Percentiles rank a stretch among this genome's conserved stretches.
phyloP scores from a whole-genome alignment of 2,797 vertebrate species.

The Neomorphus geoffroyi region DNA sequence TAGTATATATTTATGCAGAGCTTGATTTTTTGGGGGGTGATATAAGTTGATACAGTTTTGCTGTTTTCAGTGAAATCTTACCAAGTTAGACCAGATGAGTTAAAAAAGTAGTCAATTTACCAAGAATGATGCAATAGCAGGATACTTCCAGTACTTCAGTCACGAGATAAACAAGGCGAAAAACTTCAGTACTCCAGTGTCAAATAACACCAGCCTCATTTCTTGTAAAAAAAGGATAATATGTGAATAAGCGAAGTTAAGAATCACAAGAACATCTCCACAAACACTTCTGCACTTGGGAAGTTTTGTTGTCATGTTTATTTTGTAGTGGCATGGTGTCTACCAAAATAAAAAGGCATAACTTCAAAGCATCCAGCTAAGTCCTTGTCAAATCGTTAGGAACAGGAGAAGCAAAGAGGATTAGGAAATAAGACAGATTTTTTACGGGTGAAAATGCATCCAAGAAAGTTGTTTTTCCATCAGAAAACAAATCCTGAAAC shows the following conservation, averaged over 20 bases:
- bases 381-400: neutral
- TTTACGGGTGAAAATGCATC: neutral
- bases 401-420: neutral
- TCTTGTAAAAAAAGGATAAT: neutral
- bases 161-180: neutral
- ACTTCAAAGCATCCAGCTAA: neutral
- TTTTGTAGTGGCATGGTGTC: too few species aligned
- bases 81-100: neutral
- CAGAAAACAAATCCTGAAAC: neutral
- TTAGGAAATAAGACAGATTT: neutral
- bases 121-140: neutral
- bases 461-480: neutral
- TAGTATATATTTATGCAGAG: neutral
- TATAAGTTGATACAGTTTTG: neutral
- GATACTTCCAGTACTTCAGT: neutral
- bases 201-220: neutral
- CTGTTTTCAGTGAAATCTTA: neutral
- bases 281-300: too few species aligned
- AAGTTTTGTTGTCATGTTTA: neutral
- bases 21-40: neutral
- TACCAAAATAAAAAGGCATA: neutral
- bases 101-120: neutral
- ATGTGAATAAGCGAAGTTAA: neutral
- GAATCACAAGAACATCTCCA: neutral
- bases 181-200: neutral